Percentiles rank a stretch among this genome's conserved stretches.
These are phyloP conservation scores for Psococerastis gibbosa DNA, from an alignment of 2,888 invertebrate species.

Conservation along the genomic window DNA sequence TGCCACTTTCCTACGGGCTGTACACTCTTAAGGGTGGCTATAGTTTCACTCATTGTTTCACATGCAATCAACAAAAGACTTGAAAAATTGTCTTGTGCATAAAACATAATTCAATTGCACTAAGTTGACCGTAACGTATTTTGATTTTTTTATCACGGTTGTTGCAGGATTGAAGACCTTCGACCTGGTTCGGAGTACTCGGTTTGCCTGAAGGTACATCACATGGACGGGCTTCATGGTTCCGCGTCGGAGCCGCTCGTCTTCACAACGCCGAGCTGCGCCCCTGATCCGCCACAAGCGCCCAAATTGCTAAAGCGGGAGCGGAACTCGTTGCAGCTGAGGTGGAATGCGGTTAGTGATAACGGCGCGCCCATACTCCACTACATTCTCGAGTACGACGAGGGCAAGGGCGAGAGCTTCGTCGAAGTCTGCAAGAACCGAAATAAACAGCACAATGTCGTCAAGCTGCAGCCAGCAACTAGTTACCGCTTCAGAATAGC, in stretches of 20 bases:
- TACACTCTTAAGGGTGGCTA: too few species aligned
- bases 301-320: slow-evolving; percentile 52
- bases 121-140: not conserved
- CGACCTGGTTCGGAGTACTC: slow-evolving; percentile 77
- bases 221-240: slow-evolving; percentile 49
- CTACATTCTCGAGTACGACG: slow-evolving; percentile 61
- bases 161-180: slow-evolving; percentile 49
- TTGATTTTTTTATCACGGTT: not conserved
- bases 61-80: too few species aligned
- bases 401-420: slow-evolving; percentile 43
- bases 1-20: too few species aligned
- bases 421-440: slow-evolving; percentile 52
- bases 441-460: slow-evolving; percentile 53
- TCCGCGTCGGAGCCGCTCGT: slow-evolving; percentile 56
- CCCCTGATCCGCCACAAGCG: slow-evolving; percentile 49
- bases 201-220: slow-evolving; percentile 57
- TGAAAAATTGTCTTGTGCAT: too few species aligned
- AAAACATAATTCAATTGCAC: not conserved
- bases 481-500: slow-evolving; percentile 65
- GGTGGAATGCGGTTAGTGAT: slow-evolving; percentile 52
- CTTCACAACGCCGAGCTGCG: slow-evolving; percentile 63
- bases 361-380: slow-evolving; percentile 61
- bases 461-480: slow-evolving; percentile 58
- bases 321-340: slow-evolving; percentile 48
- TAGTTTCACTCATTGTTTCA: too few species aligned